These are phyloP conservation scores for Taurulus bubalis DNA, from an alignment of 2,113 vertebrate species.

Conservation along the genomic window DNA sequence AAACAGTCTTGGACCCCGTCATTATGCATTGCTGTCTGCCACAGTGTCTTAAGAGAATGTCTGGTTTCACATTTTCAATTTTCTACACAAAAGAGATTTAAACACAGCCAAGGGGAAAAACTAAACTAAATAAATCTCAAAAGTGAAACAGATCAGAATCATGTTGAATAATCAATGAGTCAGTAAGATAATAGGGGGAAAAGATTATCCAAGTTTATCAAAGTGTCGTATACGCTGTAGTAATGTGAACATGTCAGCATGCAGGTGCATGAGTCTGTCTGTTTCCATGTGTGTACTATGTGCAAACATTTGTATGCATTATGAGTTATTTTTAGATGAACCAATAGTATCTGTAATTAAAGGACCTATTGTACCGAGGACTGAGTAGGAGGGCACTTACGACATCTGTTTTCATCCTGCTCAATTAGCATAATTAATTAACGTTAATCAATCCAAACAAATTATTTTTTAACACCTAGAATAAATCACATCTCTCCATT, in stretches of 20 bases:
- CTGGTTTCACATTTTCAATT: background rate
- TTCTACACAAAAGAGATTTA: slow-evolving; percentile 1
- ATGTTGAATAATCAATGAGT: background rate
- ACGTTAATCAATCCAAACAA: slow-evolving; percentile 87
- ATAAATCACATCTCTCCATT: slow-evolving; percentile 86
- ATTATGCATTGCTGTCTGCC: background rate
- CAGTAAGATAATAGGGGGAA: background rate
- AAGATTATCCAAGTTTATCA: background rate
- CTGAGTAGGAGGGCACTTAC: slow-evolving; percentile 76
- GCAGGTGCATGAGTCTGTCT: slow-evolving; percentile 5
- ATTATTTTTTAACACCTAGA: slow-evolving; percentile 86
- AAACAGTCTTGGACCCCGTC: background rate
- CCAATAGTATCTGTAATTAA: slow-evolving; percentile 85
- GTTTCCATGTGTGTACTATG: slow-evolving; percentile 21
- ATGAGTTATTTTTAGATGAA: slow-evolving; percentile 84
- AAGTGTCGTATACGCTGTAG: background rate
- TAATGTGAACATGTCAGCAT: slow-evolving; percentile 9
- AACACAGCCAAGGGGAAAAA: background rate
- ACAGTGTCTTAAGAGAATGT: background rate
- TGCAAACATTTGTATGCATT: slow-evolving; percentile 44
- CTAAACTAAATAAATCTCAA: too few relatives aligned
- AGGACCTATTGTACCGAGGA: slow-evolving; percentile 78
- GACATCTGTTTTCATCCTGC: slow-evolving; percentile 89
- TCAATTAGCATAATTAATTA: slow-evolving; percentile 91
- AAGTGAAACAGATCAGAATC: background rate